Evolutionary conservation across 2,888 invertebrate genomes (phyloP).

Genomic region (Epiblema foenella): DNA sequence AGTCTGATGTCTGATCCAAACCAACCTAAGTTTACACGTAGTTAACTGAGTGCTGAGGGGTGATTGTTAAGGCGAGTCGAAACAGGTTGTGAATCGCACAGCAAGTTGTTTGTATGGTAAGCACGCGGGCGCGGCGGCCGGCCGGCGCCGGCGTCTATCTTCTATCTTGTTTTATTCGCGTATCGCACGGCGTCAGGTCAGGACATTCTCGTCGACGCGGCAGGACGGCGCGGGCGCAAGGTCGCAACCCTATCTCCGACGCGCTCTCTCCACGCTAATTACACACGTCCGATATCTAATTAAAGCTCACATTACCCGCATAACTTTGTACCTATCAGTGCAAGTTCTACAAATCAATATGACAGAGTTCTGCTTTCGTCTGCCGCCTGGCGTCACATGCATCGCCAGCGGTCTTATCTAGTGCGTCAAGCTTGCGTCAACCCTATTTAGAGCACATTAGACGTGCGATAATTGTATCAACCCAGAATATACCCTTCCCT

Average conservation of each 20-base stretch:
- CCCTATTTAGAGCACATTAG: constrained; percentile 62
- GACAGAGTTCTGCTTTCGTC: constrained; percentile 65
- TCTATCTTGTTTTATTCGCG: constrained; percentile 63
- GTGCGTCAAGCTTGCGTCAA: constrained; percentile 64
- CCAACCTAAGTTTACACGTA: not conserved
- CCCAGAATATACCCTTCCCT: constrained; percentile 28
- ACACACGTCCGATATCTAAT: constrained; percentile 58
- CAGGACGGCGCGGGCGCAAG: constrained; percentile 71
- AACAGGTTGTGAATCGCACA: constrained; percentile 7
- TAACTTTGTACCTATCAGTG: constrained; percentile 43
- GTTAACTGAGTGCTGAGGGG: not conserved
- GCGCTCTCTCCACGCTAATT: constrained; percentile 59
- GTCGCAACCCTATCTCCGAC: constrained; percentile 75
- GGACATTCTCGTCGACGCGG: constrained; percentile 44
- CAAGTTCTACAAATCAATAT: constrained; percentile 64
- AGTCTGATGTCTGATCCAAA: not conserved
- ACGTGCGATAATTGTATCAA: constrained; percentile 37
- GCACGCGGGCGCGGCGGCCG: constrained; percentile 37
- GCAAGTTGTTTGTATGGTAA: constrained; percentile 37
- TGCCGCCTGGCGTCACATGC: constrained; percentile 60
- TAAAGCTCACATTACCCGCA: constrained; percentile 55
- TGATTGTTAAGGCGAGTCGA: not conserved
- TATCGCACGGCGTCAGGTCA: constrained; percentile 62
- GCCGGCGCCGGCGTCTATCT: constrained; percentile 63
- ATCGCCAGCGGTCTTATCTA: constrained; percentile 68